Conservation (phyloP, 2,797 vertebrate species). For the Fistularia tabacaria region DNA sequence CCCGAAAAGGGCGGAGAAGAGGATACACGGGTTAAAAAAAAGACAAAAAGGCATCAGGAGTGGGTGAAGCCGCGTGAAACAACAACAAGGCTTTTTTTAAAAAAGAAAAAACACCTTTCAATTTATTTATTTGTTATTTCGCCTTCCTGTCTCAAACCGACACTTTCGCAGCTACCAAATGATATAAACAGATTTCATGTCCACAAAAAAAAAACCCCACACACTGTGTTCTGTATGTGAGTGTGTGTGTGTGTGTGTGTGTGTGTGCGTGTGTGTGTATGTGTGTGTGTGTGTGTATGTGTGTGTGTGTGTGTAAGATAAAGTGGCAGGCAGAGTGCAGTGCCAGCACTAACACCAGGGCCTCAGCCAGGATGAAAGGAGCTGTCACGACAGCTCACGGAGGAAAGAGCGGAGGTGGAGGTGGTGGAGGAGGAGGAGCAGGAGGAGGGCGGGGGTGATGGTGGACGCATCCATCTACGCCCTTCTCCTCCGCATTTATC, state of each 20-base stretch:
- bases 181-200: conserved; percentile 77
- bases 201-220: conserved; percentile 9
- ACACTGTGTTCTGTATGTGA: conserved; percentile 27
- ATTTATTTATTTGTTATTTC: conserved; percentile 4
- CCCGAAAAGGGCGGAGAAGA: too few relatives aligned
- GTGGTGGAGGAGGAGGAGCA: too few relatives aligned
- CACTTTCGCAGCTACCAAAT: conserved; percentile 71
- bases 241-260: conserved; percentile 17
- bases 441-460: too few relatives aligned
- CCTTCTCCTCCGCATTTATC: conserved; percentile 55
- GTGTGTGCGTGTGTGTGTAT: conserved; percentile 52
- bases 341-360: conserved; percentile 75
- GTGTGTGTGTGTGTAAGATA: conserved; percentile 44
- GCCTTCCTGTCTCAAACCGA: conserved; percentile 55
- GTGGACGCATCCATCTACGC: conserved; percentile 60
- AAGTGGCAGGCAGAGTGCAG: conserved; percentile 64
- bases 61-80: neutral
- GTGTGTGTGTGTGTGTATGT: conserved; percentile 26
- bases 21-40: too few relatives aligned
- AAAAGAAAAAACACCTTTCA: neutral
- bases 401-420: conserved; percentile 62
- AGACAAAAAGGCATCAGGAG: neutral
- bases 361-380: conserved; percentile 76
- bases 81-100: neutral
- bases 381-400: conserved; percentile 73